Base-by-base conservation (phyloP, 2,888 invertebrate genomes). In the Drosophila dives region DNA sequence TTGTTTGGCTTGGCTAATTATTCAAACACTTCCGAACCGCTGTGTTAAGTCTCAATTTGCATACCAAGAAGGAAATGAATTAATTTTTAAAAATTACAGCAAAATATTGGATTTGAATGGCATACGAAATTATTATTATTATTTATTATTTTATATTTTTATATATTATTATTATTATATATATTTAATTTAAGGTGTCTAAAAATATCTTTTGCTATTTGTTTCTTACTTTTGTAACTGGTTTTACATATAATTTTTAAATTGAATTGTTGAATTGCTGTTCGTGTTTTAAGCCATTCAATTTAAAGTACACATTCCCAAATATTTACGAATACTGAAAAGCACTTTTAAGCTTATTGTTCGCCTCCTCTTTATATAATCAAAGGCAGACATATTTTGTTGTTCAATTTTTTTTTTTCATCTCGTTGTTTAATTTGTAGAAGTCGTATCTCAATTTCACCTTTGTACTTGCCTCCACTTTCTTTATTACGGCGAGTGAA, bases 391-490 rank as follows among this genome's bases (percentile, higher is more conserved):
- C 51, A 6, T 32, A 5, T 15, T 33, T 34, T 7, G 15, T 23
- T 23, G 20, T 8, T 45, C 15, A 33, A 11, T 65, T 32, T 40
- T 33, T 42, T 29, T 29, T 33, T 66, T 55, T 67, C 48, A 26
- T 54, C 53, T 65, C 17, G 10, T 48, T 40, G 38, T 54, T 60
- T 34, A 56, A 61, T 60, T 59, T 70, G 20, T 58, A 29, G 55
- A 38, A 56, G 40, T 40, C 40, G 50, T 70, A 20, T 51, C 71
- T 63, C 40, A 42, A 55, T 72, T 62, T 62, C 56, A 56, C 55
- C 62, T 71, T 63, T 70, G 54, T 62, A 53, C 73, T 68, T 68
- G 49, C 68, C 67, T 64, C 64, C 42, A 64, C 69, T 78, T 66
- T 64, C 71, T 60, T 71, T 26, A 51, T 79, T 55, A 55, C 17